Conservation (phyloP, 2,113 vertebrate genomes). For the Entelurus aequoreus region DNA sequence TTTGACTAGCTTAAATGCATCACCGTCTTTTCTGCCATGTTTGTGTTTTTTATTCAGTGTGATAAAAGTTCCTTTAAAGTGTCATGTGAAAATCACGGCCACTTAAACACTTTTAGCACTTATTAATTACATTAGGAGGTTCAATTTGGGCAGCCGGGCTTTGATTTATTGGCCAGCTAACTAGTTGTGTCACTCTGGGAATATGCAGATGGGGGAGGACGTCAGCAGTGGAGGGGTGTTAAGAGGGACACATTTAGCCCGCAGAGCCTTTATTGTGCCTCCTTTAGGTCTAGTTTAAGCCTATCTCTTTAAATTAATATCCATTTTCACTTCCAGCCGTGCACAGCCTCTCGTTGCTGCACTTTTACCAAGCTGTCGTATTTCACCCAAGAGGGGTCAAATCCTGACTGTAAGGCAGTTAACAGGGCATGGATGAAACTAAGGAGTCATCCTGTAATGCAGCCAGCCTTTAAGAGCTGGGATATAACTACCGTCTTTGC, state of each 20-base stretch:
- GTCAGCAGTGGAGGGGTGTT: slow-evolving; percentile 38
- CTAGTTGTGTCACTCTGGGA: slow-evolving; percentile 77
- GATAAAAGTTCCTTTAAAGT: slow-evolving; percentile 65
- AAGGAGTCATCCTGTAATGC: slow-evolving; percentile 51
- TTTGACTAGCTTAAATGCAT: no score
- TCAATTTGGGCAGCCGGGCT: slow-evolving; percentile 72
- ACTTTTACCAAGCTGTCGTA: slow-evolving; percentile 52
- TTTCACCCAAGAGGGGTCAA: slow-evolving; percentile 68
- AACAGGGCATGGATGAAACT: slow-evolving; percentile 53
- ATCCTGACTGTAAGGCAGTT: slow-evolving; percentile 49
- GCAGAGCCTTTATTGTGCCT: background rate
- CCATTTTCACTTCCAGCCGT: background rate
- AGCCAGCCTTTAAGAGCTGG: slow-evolving; percentile 42
- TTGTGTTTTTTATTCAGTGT: no score
- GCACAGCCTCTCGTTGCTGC: slow-evolving; percentile 39
- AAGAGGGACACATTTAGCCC: slow-evolving; percentile 29
- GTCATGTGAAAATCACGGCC: slow-evolving; percentile 67
- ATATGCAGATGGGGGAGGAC: slow-evolving; percentile 63
- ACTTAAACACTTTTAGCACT: slow-evolving; percentile 76
- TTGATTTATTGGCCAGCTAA: slow-evolving; percentile 79
- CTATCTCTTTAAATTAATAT: background rate
- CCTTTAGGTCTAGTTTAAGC: background rate
- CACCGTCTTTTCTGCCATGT: no score
- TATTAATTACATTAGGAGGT: slow-evolving; percentile 79
- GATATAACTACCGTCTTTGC: slow-evolving; percentile 24